These are phyloP conservation scores for Poecile montanus DNA, from an alignment of 2,797 vertebrate genomes.

Conservation along the genomic window DNA sequence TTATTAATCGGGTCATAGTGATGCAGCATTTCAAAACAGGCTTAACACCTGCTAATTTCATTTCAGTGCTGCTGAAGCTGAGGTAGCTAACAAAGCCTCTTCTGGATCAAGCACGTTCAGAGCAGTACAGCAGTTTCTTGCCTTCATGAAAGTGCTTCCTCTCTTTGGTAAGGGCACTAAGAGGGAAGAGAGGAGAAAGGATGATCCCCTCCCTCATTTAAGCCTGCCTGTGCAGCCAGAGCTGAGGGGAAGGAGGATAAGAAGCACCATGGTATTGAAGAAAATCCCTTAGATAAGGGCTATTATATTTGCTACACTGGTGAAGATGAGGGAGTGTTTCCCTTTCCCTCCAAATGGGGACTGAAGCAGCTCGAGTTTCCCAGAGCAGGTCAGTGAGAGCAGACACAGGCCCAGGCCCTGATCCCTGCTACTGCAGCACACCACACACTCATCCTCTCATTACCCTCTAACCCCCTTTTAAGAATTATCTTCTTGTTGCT, in stretches of 20 bases:
- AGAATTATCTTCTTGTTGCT: neutral
- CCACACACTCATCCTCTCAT: neutral
- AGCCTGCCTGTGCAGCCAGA: neutral
- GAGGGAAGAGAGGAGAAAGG: neutral
- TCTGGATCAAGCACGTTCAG: neutral
- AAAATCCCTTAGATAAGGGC: neutral
- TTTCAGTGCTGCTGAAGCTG: constrained; percentile 44
- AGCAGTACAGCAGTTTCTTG: neutral
- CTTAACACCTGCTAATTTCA: constrained; percentile 60
- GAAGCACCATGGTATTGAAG: neutral
- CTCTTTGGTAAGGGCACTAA: neutral
- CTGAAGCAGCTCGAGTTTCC: neutral
- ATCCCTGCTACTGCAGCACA: neutral
- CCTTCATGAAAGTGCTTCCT: neutral
- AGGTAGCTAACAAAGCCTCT: constrained; percentile 34
- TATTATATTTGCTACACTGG: neutral
- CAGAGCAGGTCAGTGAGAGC: neutral
- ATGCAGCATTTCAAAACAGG: constrained; percentile 58
- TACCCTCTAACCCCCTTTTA: neutral
- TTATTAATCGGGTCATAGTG: constrained; percentile 42
- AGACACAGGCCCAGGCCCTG: neutral
- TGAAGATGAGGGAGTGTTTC: neutral
- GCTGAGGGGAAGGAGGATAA: neutral
- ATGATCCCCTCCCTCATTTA: neutral
- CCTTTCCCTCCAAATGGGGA: neutral